A percentile compares a stretch with the other conserved stretches of the same genome.
These are phyloP conservation scores for Battus philenor DNA, from an alignment of 1,140 invertebrate genomes.

Conservation along the genomic window DNA sequence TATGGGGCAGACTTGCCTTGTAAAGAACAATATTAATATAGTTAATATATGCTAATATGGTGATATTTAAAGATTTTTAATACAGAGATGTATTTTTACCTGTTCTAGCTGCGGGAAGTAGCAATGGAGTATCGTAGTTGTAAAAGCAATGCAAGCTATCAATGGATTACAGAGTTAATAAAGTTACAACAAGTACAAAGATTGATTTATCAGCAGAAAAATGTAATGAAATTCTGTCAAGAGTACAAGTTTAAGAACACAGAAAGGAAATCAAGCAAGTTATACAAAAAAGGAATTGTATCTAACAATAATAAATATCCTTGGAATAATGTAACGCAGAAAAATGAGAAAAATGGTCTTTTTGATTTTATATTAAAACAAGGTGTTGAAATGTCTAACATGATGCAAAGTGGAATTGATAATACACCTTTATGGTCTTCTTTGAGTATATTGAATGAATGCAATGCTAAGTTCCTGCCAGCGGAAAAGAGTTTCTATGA, in stretches of 20 bases:
- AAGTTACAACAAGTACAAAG: slow-evolving; percentile 58
- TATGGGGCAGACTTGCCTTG: too few relatives aligned
- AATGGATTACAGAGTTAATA: slow-evolving; percentile 64
- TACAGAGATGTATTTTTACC: slow-evolving; percentile 8
- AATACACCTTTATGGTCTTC: slow-evolving; percentile 33
- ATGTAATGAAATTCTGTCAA: slow-evolving; percentile 50
- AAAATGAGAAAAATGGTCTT: slow-evolving; percentile 38
- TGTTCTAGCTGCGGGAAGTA: slow-evolving; percentile 79
- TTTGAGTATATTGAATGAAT: slow-evolving; percentile 42
- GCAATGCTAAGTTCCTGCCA: slow-evolving; percentile 37
- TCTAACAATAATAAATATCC: slow-evolving; percentile 62
- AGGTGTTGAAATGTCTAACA: slow-evolving; percentile 40
- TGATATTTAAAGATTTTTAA: too few relatives aligned
- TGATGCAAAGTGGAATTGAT: slow-evolving; percentile 35
- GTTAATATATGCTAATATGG: too few relatives aligned
- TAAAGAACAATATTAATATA: too few relatives aligned
- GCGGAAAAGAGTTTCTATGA: slow-evolving; percentile 56
- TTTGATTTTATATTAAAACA: slow-evolving; percentile 48
- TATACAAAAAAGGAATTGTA: slow-evolving; percentile 40
- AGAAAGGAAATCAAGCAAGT: slow-evolving; percentile 24
- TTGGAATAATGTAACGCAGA: slow-evolving; percentile 55
- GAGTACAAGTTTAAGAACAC: slow-evolving; percentile 48
- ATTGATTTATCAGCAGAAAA: slow-evolving; percentile 51
- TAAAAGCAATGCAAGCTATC: slow-evolving; percentile 72
- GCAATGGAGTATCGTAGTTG: slow-evolving; percentile 83